Base-by-base conservation (phyloP, 37 sponge, comb jelly and placozoan genomes). In the Diacarnus erythraeanus region DNA sequence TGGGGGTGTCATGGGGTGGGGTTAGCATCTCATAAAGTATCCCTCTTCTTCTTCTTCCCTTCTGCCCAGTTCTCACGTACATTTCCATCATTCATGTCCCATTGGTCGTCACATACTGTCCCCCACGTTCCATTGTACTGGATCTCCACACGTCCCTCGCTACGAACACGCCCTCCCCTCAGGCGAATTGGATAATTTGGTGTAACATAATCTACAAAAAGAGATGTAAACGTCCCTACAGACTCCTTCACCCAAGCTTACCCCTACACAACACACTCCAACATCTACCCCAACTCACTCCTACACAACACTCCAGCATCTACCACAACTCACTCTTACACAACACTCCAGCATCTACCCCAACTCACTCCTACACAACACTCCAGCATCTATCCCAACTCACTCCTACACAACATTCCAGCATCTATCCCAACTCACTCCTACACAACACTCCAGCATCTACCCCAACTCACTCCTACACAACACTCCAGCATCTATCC, bases 311-410 rank as follows among this genome's bases (percentile, higher is more conserved):
- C 51, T 47, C 51, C 51, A 47, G 12, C 51, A 47, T 12, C 51
- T n/a, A n/a, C n/a, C 51, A 6, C 51, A 15, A 6, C 51, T 47
- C 12, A 6, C 51, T 47, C 51, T 47, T 47, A 47, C 51, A 47
- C 10, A 12, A 47, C 51, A 15, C 51, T 47, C 51, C 51, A 47
- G 10, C 12, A 6, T 12, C 66, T 30, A 65, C 25, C n/a, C n/a
- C n/a, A n/a, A n/a, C 57, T 6, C 31, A 83, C 83, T 75, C 26
- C 37, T 23, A 67, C 87, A 87, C 33, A 42, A 39, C 6, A 74
- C 87, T 12, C 87, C 87, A 0, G 87, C 87, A 40, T 80, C 89
- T 57, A 15, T 47, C 51, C 51, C 51, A 47, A 15, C 6, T 47
- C 51, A 47, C 51, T 47, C 51, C 51, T 47, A 6, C 51, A 47